These are phyloP conservation scores for Scotopteryx bipunctaria DNA, from an alignment of 2,888 invertebrate species.

Conservation along the genomic window DNA sequence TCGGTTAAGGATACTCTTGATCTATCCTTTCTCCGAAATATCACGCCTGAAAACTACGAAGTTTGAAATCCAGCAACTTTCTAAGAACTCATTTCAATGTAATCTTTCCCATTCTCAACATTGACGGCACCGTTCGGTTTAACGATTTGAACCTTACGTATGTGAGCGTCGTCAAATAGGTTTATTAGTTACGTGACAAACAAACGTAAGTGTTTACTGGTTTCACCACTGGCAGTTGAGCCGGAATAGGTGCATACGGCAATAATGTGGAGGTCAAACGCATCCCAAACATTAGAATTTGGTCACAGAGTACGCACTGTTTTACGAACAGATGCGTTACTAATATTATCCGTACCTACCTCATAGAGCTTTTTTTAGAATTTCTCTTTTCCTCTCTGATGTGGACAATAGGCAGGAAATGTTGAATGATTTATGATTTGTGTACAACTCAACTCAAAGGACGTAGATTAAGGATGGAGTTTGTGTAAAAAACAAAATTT, in stretches of 20 bases:
- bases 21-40: not conserved
- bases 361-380: too few species aligned
- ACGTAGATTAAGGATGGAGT: too few species aligned
- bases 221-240: slow-evolving; percentile 21
- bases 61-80: not conserved
- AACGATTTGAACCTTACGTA: slow-evolving; percentile 14
- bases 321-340: not conserved
- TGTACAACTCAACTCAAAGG: too few species aligned
- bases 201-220: slow-evolving; percentile 23
- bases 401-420: too few species aligned
- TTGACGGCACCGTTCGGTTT: slow-evolving; percentile 12
- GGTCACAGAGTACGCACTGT: slow-evolving; percentile 5
- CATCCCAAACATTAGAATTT: slow-evolving; percentile 19
- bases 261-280: slow-evolving; percentile 22
- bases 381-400: too few species aligned
- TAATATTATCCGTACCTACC: not conserved
- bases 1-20: not conserved
- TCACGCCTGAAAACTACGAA: not conserved
- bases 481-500: too few species aligned
- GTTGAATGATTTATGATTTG: too few species aligned
- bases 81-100: slow-evolving; percentile 4
- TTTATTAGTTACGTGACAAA: slow-evolving; percentile 30
- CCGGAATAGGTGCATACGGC: slow-evolving; percentile 28
- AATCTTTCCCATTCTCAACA: slow-evolving; percentile 8
- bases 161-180: slow-evolving; percentile 25